A percentile compares a stretch with the other conserved stretches of the same genome.
phyloP scores from a whole-genome alignment of 2,113 vertebrate genomes.

The Clarias gariepinus region DNA sequence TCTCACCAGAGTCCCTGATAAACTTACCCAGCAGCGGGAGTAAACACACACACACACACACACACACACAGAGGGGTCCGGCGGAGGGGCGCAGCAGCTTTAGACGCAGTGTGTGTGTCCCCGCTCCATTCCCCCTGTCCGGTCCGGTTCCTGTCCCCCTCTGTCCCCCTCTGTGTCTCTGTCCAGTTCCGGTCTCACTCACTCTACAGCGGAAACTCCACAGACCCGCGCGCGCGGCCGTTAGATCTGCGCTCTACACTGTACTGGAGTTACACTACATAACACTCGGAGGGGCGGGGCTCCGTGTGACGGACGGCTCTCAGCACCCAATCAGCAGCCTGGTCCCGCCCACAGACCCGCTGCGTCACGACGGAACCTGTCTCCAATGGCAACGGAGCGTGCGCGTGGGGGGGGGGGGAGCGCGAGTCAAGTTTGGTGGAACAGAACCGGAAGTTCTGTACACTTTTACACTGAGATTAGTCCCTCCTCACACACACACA shows the following conservation, averaged over 20 bases:
- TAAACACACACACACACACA: neutral
- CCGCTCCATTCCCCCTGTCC: neutral
- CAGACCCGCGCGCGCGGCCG: neutral
- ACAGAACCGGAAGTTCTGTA: conserved; percentile 19
- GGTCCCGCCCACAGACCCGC: neutral
- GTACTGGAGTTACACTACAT: conserved; percentile 10
- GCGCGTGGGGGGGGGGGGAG: conserved; percentile 9
- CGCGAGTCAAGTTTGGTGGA: conserved; percentile 50
- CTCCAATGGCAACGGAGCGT: conserved; percentile 36
- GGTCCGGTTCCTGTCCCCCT: too few relatives aligned
- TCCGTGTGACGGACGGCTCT: conserved; percentile 2
- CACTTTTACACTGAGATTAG: too few relatives aligned
- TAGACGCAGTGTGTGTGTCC: neutral
- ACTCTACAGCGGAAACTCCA: neutral
- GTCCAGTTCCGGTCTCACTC: too few relatives aligned
- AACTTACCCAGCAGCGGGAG: neutral
- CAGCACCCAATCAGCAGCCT: conserved; percentile 37
- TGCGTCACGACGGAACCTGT: neutral
- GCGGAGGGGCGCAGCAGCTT: neutral
- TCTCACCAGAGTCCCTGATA: neutral
- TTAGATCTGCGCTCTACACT: conserved; percentile 20
- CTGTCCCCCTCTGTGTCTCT: too few relatives aligned
- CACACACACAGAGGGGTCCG: neutral
- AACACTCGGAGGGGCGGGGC: conserved; percentile 28
- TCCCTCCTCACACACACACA: too few relatives aligned